Conservation (phyloP, 2,797 vertebrate genomes). For the Enteromius fasciolatus region DNA sequence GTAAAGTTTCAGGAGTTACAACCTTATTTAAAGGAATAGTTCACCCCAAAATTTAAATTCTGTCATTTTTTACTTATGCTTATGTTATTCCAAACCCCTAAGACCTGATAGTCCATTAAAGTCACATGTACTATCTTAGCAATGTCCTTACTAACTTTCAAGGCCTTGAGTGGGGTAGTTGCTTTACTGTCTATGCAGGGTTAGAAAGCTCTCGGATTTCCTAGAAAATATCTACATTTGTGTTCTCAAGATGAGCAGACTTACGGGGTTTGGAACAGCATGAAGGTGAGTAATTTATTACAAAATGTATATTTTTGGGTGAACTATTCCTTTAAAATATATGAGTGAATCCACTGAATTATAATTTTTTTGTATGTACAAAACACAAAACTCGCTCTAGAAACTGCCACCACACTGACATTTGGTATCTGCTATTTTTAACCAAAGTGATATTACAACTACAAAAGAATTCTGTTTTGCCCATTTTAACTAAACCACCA, state of each 20-base stretch:
- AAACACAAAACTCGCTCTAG: background rate
- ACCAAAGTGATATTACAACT: background rate
- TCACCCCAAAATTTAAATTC: background rate
- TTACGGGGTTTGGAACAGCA: background rate
- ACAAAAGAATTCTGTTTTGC: background rate
- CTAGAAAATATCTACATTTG: background rate
- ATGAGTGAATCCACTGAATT: background rate
- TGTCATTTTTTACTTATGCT: background rate
- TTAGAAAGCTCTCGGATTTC: background rate
- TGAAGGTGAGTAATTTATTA: background rate
- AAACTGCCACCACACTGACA: background rate
- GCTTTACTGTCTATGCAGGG: background rate
- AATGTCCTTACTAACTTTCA: background rate
- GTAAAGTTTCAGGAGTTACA: background rate
- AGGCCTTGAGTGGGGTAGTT: background rate
- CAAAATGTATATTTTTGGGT: background rate
- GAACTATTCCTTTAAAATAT: background rate
- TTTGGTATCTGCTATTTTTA: background rate
- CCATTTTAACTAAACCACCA: background rate
- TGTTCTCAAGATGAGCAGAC: background rate
- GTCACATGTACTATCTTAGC: background rate
- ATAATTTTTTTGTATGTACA: background rate
- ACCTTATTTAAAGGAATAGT: background rate
- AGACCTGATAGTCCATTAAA: background rate
- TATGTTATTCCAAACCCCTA: background rate